Conservation (phyloP, 2,797 vertebrate genomes). For the Vireo griseus region DNA sequence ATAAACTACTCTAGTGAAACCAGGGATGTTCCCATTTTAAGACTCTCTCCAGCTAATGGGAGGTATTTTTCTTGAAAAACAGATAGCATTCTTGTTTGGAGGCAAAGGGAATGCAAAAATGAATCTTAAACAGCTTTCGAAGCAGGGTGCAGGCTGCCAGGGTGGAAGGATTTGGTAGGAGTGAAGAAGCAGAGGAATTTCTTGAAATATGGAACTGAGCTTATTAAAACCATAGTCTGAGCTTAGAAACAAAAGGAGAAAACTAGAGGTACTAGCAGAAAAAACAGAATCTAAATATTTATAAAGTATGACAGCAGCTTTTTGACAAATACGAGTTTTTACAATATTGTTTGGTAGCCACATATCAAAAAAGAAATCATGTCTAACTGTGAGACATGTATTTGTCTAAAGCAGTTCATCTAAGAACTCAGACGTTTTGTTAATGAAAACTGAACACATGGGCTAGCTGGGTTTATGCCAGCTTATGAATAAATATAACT, state of each 20-base stretch:
- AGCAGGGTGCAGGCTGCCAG: background rate
- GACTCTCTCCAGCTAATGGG: background rate
- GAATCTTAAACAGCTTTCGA: background rate
- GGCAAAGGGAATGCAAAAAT: background rate
- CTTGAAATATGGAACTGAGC: background rate
- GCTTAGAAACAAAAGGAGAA: background rate
- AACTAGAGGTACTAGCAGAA: background rate
- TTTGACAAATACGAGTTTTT: background rate
- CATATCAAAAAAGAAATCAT: background rate
- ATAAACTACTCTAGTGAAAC: background rate
- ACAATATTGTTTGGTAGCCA: background rate
- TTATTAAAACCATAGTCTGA: background rate
- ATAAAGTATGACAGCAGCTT: background rate
- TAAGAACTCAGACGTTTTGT: constrained; percentile 20
- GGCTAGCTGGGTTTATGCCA: constrained; percentile 38
- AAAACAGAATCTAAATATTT: constrained; percentile 34
- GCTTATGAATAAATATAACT: constrained; percentile 56
- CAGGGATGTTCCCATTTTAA: background rate
- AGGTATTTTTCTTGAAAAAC: background rate
- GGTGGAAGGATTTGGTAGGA: background rate
- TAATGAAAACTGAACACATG: constrained; percentile 53
- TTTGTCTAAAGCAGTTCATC: constrained; percentile 43
- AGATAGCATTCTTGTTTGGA: background rate
- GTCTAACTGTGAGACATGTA: background rate
- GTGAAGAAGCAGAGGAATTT: background rate